Conservation (phyloP, 2,888 invertebrate species). For the Parnassius orleans region DNA sequence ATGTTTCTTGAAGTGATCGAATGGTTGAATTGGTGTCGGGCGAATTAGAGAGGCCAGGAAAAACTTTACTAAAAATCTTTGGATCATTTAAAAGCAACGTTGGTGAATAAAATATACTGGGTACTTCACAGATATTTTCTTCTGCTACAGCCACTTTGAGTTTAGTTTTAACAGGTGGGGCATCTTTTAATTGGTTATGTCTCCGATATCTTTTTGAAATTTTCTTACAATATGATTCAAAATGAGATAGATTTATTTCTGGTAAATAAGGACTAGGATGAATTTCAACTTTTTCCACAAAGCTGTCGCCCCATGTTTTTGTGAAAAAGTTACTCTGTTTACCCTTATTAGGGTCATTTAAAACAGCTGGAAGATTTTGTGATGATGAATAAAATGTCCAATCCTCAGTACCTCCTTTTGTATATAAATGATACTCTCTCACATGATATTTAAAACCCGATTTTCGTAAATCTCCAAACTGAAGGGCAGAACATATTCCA, state of each 20-base stretch:
- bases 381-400: conserved; percentile 96
- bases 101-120: conserved; percentile 91
- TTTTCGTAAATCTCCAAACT: conserved; percentile 94
- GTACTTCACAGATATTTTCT: conserved; percentile 84
- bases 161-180: conserved; percentile 60
- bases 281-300: conserved; percentile 91
- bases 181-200: conserved; percentile 80
- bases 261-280: conserved; percentile 90
- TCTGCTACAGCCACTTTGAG: conserved; percentile 56
- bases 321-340: conserved; percentile 97
- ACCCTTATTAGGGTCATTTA: conserved; percentile 96
- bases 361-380: conserved; percentile 96
- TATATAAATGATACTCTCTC: conserved; percentile 82
- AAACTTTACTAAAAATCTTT: conserved; percentile 91
- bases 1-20: conserved; percentile 90
- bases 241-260: conserved; percentile 90
- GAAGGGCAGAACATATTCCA: conserved; percentile 91
- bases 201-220: conserved; percentile 84
- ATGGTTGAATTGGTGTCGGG: conserved; percentile 83
- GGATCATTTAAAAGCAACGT: conserved; percentile 89
- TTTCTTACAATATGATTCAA: conserved; percentile 92
- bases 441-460: conserved; percentile 94
- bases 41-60: conserved; percentile 83
- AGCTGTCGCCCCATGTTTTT: conserved; percentile 98
- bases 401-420: conserved; percentile 68